Evolutionary conservation across 2,888 invertebrate species (phyloP).

Genomic region (Atherix ibis): DNA sequence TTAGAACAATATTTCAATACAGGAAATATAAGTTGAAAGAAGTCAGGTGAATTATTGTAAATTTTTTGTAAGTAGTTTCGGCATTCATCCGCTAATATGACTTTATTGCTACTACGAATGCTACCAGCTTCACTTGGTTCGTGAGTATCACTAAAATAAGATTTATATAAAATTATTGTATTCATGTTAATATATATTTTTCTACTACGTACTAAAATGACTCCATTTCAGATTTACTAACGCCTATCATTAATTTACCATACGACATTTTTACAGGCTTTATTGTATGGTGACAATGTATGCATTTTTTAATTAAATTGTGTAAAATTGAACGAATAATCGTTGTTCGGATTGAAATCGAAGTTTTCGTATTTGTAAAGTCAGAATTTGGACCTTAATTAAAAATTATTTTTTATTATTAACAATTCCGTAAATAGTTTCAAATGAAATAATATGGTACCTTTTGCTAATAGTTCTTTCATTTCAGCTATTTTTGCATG

Average conservation of each 20-base stretch:
- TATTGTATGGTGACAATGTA: slow-evolving; percentile 21
- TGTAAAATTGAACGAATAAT: slow-evolving; percentile 23
- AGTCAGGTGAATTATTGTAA: slow-evolving; percentile 52
- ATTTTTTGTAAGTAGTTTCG: slow-evolving; percentile 52
- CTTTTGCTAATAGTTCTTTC: slow-evolving; percentile 26
- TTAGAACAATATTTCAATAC: slow-evolving; percentile 36
- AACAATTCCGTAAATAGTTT: slow-evolving; percentile 13
- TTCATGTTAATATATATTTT: not conserved
- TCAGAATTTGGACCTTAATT: slow-evolving; percentile 12
- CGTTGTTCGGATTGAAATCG: slow-evolving; percentile 22
- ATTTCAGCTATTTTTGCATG: slow-evolving; percentile 35
- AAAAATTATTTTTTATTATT: not conserved
- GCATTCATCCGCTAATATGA: slow-evolving; percentile 48
- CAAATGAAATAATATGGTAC: slow-evolving; percentile 2
- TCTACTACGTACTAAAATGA: slow-evolving; percentile 5
- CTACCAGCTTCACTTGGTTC: no score
- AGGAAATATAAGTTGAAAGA: slow-evolving; percentile 56
- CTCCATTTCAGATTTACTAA: slow-evolving; percentile 23
- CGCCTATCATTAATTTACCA: slow-evolving; percentile 22
- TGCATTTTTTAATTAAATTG: slow-evolving; percentile 18
- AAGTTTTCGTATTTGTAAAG: slow-evolving; percentile 22
- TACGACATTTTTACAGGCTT: slow-evolving; percentile 22
- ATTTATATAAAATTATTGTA: not conserved
- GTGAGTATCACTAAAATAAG: slow-evolving; percentile 2
- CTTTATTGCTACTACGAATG: slow-evolving; percentile 21